Base-by-base conservation (phyloP, 2,113 vertebrate genomes). In the Nyctereutes procyonoides region DNA sequence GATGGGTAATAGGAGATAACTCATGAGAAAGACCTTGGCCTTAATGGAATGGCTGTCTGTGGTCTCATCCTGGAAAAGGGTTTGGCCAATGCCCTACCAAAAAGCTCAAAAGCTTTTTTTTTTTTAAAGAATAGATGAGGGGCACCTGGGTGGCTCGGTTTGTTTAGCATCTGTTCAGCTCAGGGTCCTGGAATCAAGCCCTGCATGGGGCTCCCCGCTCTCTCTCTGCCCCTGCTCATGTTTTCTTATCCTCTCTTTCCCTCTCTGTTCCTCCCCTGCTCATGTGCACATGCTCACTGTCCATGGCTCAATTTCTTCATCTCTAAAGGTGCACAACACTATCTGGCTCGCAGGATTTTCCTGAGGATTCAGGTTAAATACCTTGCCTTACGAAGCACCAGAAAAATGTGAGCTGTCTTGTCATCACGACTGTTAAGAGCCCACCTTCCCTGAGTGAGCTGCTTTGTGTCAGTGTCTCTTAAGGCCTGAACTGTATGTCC, bases 261-360 rank as follows among this genome's bases (percentile, higher is more conserved):
- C 16, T 17, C 32, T 69, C 16, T 10, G 17, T n/a, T 17, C 67
- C n/a, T 69, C 17, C 67, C 32, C 32, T 10, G 67, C 32, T 35
- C n/a, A 35, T 10, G 32, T 0, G 17, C 17, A 13, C 6, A 13
- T 8, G 8, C 5, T 5, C 28, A 83, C 4, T 1, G 4, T 12
- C 51, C 30, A 1, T 16, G 77, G 17, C 77, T 80, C 71, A 26
- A 71, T 51, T 24, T 93, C 71, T 62, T 67, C 71, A 28, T 51
- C 56, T 67, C 62, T 12, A 83, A 77, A 38, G 24, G 43, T 26
- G 35, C 30, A 7, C 5, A 5, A 32, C 3, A 43, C 51, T 48
- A 58, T 71, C 0, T 35, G 80, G 53, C 65, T 82, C 76, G 30
- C 10, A 24, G 53, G 90, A 35, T 4, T 55, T 48, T 26, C n/a